A percentile compares a stretch with the other conserved stretches of the same genome.
Evolutionary conservation across 2,113 vertebrate genomes (phyloP).

Genomic region (Aythya baeri): DNA sequence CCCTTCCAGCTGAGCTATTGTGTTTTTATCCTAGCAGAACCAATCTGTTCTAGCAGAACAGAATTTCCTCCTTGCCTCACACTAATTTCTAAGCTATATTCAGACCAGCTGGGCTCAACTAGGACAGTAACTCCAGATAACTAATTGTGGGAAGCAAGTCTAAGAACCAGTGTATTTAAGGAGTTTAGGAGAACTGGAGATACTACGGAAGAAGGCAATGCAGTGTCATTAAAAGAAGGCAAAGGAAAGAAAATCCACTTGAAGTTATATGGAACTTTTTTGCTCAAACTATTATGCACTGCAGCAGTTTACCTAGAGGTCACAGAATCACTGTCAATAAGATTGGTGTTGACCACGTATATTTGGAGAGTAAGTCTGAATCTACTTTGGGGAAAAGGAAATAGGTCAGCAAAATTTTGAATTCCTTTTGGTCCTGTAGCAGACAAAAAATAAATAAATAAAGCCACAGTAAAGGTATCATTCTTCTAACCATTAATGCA

Average conservation of each 20-base stretch:
- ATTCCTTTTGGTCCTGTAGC: neutral
- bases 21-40: too few relatives aligned
- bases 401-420: neutral
- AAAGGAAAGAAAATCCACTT: neutral
- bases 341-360: neutral
- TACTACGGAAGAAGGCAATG: neutral
- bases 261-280: neutral
- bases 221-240: neutral
- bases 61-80: neutral
- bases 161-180: neutral
- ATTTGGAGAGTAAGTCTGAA: neutral
- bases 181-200: neutral
- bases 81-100: neutral
- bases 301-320: neutral
- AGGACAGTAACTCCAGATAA: neutral
- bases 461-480: neutral
- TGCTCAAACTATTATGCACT: neutral
- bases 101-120: neutral
- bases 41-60: too few relatives aligned
- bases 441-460: neutral
- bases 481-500: neutral
- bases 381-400: neutral
- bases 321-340: neutral
- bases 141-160: neutral
- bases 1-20: neutral